Percentiles rank a stretch among this genome's conserved stretches.
Conservation (phyloP, 2,113 vertebrate genomes). For the Sylvilagus bachmani region DNA sequence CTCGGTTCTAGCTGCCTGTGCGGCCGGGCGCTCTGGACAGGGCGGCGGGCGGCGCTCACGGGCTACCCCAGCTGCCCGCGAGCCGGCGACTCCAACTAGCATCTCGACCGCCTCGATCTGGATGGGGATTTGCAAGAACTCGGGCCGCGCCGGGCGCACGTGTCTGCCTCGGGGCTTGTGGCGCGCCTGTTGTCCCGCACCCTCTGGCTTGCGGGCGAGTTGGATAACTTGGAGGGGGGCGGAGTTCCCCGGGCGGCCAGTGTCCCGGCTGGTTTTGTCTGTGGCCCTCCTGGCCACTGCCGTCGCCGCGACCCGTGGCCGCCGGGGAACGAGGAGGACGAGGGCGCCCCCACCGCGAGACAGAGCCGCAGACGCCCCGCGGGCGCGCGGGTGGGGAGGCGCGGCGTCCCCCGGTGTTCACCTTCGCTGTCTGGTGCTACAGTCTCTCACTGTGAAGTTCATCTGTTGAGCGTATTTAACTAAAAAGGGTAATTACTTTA, state of each 20-base stretch:
- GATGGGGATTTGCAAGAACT: conserved; percentile 7
- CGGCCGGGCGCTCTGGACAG: background rate
- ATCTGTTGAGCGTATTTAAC: conserved; percentile 81
- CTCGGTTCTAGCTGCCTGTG: background rate
- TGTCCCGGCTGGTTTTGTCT: background rate
- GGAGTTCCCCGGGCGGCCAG: conserved; percentile 56
- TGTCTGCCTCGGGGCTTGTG: background rate
- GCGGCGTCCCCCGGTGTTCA: conserved; percentile 51
- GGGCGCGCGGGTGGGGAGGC: background rate
- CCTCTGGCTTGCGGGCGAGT: conserved; percentile 14
- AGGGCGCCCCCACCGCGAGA: background rate
- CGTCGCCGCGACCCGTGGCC: background rate
- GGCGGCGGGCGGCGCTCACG: conserved; percentile 60
- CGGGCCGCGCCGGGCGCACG: background rate
- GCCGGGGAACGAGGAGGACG: background rate
- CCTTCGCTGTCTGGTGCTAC: conserved; percentile 62
- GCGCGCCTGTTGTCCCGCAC: background rate
- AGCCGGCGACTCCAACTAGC: conserved; percentile 10
- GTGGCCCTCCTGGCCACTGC: background rate
- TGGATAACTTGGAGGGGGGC: conserved; percentile 69
- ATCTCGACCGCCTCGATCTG: background rate
- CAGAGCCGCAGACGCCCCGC: background rate
- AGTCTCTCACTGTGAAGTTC: conserved; percentile 71
- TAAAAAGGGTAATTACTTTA: conserved; percentile 82
- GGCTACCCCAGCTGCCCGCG: conserved; percentile 50